Conservation (phyloP, 2,113 vertebrate genomes). For the Lepisosteus osseus region DNA sequence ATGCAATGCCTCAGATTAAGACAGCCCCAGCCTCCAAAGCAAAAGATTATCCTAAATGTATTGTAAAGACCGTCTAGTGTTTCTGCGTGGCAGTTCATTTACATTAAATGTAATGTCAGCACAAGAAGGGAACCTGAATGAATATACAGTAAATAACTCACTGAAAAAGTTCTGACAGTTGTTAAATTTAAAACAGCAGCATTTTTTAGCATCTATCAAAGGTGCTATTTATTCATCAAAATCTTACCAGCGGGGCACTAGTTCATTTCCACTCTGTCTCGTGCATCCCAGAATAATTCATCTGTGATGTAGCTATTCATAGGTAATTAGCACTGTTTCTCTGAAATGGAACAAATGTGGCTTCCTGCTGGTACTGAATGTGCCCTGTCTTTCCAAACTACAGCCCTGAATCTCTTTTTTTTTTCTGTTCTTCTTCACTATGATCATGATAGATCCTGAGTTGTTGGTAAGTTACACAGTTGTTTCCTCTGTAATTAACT, state of each 20-base stretch:
- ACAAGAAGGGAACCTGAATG: background rate
- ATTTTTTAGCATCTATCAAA: background rate
- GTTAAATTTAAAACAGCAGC: background rate
- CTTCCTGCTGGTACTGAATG: conserved; percentile 30
- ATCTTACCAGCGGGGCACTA: background rate
- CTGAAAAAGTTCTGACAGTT: background rate
- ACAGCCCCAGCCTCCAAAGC: no score
- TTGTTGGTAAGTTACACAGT: conserved; percentile 63
- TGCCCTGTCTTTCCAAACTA: conserved; percentile 17
- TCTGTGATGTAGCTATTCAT: conserved; percentile 27
- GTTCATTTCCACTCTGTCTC: conserved; percentile 8
- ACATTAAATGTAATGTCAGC: background rate
- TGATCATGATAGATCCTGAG: conserved; percentile 57
- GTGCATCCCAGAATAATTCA: conserved; percentile 21
- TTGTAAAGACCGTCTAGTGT: no score
- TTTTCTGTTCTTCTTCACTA: conserved; percentile 32
- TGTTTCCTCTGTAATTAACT: conserved; percentile 66
- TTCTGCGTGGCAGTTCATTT: no score
- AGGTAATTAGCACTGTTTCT: conserved; percentile 28
- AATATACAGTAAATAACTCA: no score
- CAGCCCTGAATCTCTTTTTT: conserved; percentile 21
- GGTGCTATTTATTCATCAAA: background rate
- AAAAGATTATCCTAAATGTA: no score
- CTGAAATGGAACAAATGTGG: conserved; percentile 25
- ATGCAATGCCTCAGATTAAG: no score